These are phyloP conservation scores for Drosophila punjabiensis DNA, from an alignment of 1,140 invertebrate genomes.

Conservation along the genomic window DNA sequence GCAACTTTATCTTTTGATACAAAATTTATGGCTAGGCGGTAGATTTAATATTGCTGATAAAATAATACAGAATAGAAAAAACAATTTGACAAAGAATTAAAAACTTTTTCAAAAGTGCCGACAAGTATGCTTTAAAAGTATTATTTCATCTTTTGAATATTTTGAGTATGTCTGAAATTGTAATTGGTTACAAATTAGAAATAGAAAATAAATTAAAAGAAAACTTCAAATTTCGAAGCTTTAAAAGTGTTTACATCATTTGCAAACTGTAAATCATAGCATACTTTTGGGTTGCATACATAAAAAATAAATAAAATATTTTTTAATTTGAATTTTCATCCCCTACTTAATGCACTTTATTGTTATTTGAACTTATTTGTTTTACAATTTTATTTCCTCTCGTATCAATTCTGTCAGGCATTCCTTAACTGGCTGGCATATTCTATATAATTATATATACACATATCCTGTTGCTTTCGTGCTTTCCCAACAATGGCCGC, in stretches of 20 bases:
- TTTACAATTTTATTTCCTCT: neutral
- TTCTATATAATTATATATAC: constrained; percentile 33
- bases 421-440: constrained; percentile 24
- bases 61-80: neutral
- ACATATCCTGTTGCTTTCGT: constrained; percentile 51
- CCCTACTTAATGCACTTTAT: neutral
- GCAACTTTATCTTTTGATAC: constrained; percentile 26
- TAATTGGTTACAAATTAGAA: too few relatives aligned
- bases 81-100: neutral
- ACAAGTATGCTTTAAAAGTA: neutral
- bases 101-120: neutral
- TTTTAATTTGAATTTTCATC: neutral
- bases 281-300: too few relatives aligned
- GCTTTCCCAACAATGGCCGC: constrained; percentile 16
- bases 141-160: too few relatives aligned
- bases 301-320: too few relatives aligned
- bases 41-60: neutral
- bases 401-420: constrained; percentile 5
- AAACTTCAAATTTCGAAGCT: too few relatives aligned
- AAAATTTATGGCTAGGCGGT: constrained; percentile 28
- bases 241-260: too few relatives aligned
- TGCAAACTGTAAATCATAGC: too few relatives aligned
- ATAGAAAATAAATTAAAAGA: too few relatives aligned
- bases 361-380: constrained; percentile 5
- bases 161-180: too few relatives aligned